These are phyloP conservation scores for Leptinotarsa haldemani DNA, from an alignment of 2,888 invertebrate genomes.

Conservation along the genomic window DNA sequence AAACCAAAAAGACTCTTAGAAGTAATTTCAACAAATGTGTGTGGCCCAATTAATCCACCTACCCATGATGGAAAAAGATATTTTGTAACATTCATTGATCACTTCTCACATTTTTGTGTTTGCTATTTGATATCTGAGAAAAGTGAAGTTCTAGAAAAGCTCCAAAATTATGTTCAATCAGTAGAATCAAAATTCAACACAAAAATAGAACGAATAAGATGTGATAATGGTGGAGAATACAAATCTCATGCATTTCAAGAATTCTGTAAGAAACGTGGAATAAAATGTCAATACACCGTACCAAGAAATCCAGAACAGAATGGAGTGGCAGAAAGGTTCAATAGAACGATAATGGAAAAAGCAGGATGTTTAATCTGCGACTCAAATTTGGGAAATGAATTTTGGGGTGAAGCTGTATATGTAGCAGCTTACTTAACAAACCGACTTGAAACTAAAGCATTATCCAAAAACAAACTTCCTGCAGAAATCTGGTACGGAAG, in stretches of 20 bases:
- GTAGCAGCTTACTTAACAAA: conserved; percentile 51
- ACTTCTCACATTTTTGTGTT: conserved; percentile 32
- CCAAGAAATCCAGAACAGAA: not conserved
- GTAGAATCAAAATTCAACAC: conserved; percentile 26
- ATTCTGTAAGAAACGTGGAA: conserved; percentile 7
- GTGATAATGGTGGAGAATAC: too few species aligned
- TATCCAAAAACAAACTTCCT: conserved; percentile 50
- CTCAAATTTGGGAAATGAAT: conserved; percentile 42
- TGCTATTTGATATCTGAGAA: conserved; percentile 30
- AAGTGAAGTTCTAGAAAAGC: conserved; percentile 30
- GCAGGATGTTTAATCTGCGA: conserved; percentile 22
- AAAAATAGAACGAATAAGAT: not conserved
- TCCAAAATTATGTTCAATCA: conserved; percentile 28
- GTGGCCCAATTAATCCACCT: conserved; percentile 34
- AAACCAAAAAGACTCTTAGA: conserved; percentile 33
- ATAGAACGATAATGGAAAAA: conserved; percentile 22
- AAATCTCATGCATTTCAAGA: too few species aligned
- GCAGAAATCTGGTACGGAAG: conserved; percentile 54
- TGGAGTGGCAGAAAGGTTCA: conserved; percentile 20
- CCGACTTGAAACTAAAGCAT: conserved; percentile 33
- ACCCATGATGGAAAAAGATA: conserved; percentile 37
- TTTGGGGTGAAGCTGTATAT: conserved; percentile 53
- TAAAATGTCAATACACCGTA: not conserved
- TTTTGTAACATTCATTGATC: conserved; percentile 39
- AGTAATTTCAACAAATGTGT: conserved; percentile 36